Evolutionary conservation across 2,113 vertebrate species (phyloP).

Genomic region (Takifugu bimaculatus): DNA sequence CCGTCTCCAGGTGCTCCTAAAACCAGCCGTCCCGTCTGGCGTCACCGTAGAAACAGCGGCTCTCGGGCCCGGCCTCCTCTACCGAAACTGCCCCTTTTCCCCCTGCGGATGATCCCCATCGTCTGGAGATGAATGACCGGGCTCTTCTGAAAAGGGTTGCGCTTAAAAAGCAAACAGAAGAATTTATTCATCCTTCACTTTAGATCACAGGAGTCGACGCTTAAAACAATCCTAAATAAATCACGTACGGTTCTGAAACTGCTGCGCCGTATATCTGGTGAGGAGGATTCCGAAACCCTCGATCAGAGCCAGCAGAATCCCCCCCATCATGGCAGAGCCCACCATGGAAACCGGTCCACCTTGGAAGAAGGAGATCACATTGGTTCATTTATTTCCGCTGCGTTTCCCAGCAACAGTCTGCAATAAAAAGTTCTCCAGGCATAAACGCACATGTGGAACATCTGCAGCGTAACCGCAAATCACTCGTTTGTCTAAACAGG

Average conservation of each 20-base stretch:
- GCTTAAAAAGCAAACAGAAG: conserved; percentile 27
- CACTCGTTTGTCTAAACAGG: too few species aligned
- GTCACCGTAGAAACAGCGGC: conserved; percentile 8
- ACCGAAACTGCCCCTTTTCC: conserved; percentile 73
- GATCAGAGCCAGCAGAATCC: conserved; percentile 83
- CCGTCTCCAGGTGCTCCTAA: conserved; percentile 5
- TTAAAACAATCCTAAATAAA: background rate
- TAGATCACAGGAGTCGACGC: background rate
- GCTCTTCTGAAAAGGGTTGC: conserved; percentile 81
- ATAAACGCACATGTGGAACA: too few species aligned
- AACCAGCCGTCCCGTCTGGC: conserved; percentile 4
- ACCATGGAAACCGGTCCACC: conserved; percentile 88
- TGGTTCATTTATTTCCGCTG: too few species aligned
- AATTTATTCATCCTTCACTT: background rate
- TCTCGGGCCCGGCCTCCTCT: conserved; percentile 15
- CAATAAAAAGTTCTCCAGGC: too few species aligned
- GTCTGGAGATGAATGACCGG: conserved; percentile 78
- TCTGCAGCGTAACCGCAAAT: too few species aligned
- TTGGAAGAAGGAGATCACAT: conserved; percentile 41
- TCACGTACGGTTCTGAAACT: conserved; percentile 83
- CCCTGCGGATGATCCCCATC: conserved; percentile 60
- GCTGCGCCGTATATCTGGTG: conserved; percentile 85
- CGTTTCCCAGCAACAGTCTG: too few species aligned
- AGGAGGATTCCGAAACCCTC: conserved; percentile 87
- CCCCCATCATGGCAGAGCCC: conserved; percentile 90